Evolutionary conservation across 2,113 vertebrate genomes (phyloP), one percentile per base, ranked within the genome.

Genomic region (Oplegnathus fasciatus): DNA sequence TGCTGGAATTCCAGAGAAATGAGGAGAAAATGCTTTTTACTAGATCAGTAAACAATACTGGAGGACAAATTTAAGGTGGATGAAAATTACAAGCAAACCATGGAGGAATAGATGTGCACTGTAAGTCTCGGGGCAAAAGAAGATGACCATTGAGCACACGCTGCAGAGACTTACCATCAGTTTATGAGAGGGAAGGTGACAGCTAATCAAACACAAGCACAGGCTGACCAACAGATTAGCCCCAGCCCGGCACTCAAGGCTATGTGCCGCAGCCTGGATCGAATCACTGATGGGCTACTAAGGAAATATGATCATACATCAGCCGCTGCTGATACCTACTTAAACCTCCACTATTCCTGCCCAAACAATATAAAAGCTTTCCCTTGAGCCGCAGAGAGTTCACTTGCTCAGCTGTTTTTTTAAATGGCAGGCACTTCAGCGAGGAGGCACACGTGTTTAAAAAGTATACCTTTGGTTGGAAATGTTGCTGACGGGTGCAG

Each of bases 131-230:
- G 70, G 58, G 50, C 40, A 75, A 55, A 72, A 64, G 84, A 55
- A 28, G 80, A 85, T 82, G 80, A 82, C 67, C 44, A 30, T n/a
- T 68, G 79, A 80, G 70, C 84, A 62, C 78, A 32, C 15, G 9
- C 75, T 78, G 78, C 84, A 86, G 86, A 73, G 65, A 66, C 55
- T 42, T 46, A 46, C 82, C 87, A 86, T 87, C 48, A 77, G 82
- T 91, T 86, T 68, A 77, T 72, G 74, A 46, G 84, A 67, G 58
- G 48, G 32, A 68, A 85, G 78, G 62, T 91, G 92, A 95, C 91
- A 93, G 87, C 52, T 91, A 93, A 94, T 95, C 90, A 93, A 91
- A 93, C 65, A 50, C 54, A 70, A 89, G 82, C 78, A 62, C 69
- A 62, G 52, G 9, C 85, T 84, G 78, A 88, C 77, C 64, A 52